A percentile compares a stretch with the other conserved stretches of the same genome.
phyloP scores from a whole-genome alignment of 2,113 vertebrate species.

The Callionymus lyra region DNA sequence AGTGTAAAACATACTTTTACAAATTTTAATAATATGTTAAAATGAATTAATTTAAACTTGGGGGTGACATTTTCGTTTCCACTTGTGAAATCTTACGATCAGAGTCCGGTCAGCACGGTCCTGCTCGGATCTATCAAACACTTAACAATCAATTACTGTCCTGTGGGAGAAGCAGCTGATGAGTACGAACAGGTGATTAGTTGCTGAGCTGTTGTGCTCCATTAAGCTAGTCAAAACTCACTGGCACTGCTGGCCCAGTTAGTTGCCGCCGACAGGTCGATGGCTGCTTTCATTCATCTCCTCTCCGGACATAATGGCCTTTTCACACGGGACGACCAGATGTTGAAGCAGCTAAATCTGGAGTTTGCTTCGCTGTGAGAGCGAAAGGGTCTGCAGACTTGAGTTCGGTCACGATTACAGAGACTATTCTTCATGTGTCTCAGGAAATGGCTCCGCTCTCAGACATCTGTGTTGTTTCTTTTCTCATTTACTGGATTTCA shows the following conservation, averaged over 20 bases:
- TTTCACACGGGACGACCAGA: slow-evolving; percentile 53
- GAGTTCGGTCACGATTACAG: slow-evolving; percentile 24
- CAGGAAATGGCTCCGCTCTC: slow-evolving; percentile 8
- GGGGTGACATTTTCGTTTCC: too few species aligned
- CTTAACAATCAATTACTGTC: slow-evolving; percentile 60
- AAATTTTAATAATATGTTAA: too few species aligned
- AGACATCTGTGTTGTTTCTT: slow-evolving; percentile 33
- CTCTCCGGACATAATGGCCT: slow-evolving; percentile 46
- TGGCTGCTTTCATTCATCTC: slow-evolving; percentile 54
- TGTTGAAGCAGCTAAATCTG: slow-evolving; percentile 34
- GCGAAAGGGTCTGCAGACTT: slow-evolving; percentile 26
- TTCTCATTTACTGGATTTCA: slow-evolving; percentile 15
- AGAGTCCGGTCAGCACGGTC: slow-evolving; percentile 32
- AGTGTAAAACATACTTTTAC: too few species aligned
- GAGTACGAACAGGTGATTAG: slow-evolving; percentile 61
- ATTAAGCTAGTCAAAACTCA: slow-evolving; percentile 58
- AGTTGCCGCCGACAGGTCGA: slow-evolving; percentile 49
- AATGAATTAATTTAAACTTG: too few species aligned
- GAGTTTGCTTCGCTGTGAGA: slow-evolving; percentile 23
- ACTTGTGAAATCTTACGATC: neutral
- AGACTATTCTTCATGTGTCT: slow-evolving; percentile 28
- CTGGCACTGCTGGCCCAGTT: slow-evolving; percentile 34
- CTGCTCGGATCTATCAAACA: slow-evolving; percentile 53
- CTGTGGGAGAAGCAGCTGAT: slow-evolving; percentile 43
- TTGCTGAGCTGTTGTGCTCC: slow-evolving; percentile 53